Evolutionary conservation across 2,797 vertebrate species (phyloP).

Genomic region (Odontamblyopus lacepedii): DNA sequence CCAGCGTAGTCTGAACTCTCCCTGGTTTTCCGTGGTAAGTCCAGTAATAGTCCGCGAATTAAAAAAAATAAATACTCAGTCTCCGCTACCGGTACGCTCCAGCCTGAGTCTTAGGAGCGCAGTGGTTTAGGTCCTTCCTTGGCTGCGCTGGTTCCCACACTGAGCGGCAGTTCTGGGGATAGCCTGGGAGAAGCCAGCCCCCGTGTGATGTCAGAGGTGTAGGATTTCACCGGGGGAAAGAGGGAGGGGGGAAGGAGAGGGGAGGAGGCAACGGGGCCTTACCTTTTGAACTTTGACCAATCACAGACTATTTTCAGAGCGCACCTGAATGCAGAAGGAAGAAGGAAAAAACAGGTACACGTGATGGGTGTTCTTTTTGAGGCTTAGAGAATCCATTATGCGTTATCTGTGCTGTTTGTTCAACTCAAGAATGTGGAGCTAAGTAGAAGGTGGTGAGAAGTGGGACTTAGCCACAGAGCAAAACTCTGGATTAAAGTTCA

Average conservation of each 20-base stretch:
- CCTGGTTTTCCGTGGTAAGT: slow-evolving; percentile 61
- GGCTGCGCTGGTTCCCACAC: slow-evolving; percentile 75
- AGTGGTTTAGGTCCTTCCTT: slow-evolving; percentile 67
- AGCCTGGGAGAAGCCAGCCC: slow-evolving; percentile 69
- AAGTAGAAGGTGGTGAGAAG: slow-evolving; percentile 6
- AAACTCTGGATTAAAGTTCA: slow-evolving; percentile 6
- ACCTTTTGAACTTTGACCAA: slow-evolving; percentile 69
- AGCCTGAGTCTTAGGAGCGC: slow-evolving; percentile 65
- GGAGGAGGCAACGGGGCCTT: slow-evolving; percentile 54
- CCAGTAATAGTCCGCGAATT: slow-evolving; percentile 55
- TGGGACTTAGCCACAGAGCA: not conserved
- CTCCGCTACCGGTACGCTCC: slow-evolving; percentile 55
- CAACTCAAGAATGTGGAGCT: slow-evolving; percentile 21
- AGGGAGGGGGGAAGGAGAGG: slow-evolving; percentile 10
- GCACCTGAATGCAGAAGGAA: slow-evolving; percentile 58
- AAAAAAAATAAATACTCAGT: slow-evolving; percentile 29
- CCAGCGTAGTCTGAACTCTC: slow-evolving; percentile 25
- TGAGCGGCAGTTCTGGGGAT: slow-evolving; percentile 59
- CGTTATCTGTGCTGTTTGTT: slow-evolving; percentile 36
- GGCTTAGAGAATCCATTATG: slow-evolving; percentile 35
- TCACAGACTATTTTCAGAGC: slow-evolving; percentile 34
- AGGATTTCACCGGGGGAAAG: slow-evolving; percentile 54
- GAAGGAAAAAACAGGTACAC: slow-evolving; percentile 28
- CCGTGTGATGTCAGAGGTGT: slow-evolving; percentile 77
- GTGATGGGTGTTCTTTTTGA: slow-evolving; percentile 42